Conservation (phyloP, 1,140 invertebrate genomes). For the Dendrolimus kikuchii region DNA sequence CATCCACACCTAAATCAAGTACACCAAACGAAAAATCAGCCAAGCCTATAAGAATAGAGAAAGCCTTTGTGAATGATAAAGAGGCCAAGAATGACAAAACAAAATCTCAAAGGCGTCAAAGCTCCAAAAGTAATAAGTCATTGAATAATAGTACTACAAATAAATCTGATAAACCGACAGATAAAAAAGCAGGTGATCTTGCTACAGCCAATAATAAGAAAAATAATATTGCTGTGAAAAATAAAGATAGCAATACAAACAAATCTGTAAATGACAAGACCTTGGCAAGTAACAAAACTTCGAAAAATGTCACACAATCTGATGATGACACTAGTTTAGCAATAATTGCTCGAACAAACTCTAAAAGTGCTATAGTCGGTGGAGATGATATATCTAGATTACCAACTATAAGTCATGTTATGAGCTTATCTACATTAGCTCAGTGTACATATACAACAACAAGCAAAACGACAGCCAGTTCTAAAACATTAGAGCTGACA, state of each 20-base stretch:
- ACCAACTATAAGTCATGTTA: conserved; percentile 49
- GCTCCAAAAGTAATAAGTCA: conserved; percentile 35
- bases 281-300: conserved; percentile 17
- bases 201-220: conserved; percentile 5
- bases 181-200: conserved; percentile 3
- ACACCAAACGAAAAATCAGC: conserved; percentile 24
- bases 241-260: conserved; percentile 19
- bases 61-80: conserved; percentile 18
- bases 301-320: conserved; percentile 26
- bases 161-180: conserved; percentile 4
- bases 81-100: conserved; percentile 21
- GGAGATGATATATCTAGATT: conserved; percentile 17
- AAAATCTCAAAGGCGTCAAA: conserved; percentile 30
- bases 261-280: conserved; percentile 8
- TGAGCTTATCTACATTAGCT: conserved; percentile 35
- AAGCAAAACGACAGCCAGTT: conserved; percentile 14
- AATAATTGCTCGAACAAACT: conserved; percentile 24
- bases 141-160: conserved; percentile 22
- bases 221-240: conserved; percentile 8
- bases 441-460: conserved; percentile 11
- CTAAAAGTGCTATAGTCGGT: conserved; percentile 7
- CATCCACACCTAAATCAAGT: conserved; percentile 2
- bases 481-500: conserved; percentile 27
- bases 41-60: conserved; percentile 21
- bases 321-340: conserved; percentile 49